Base-by-base conservation (phyloP, 2,113 vertebrate genomes). In the Crocuta crocuta region DNA sequence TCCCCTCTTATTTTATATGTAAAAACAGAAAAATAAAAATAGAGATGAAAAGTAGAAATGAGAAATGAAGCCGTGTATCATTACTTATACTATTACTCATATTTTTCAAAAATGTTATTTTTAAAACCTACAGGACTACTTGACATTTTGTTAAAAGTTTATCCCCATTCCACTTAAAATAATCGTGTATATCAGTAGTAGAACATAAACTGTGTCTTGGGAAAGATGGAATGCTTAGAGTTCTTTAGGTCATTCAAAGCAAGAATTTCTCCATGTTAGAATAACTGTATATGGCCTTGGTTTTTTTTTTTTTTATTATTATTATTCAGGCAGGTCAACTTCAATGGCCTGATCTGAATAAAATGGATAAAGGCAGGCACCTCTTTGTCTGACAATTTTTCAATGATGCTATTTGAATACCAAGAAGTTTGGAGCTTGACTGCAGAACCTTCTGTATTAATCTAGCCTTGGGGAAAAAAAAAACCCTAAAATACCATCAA, bases 401-500 rank as follows among this genome's bases (percentile, higher is more conserved):
- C 96, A 97, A 48, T 81, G 73, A 91, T 87, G 94, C 92, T 76
- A 79, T 96, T 94, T 94, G 96, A 96, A 97, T 97, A 96, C 91
- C 79, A 97, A 95, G 83, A 95, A 89, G 92, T 95, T 92, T 80
- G 66, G 85, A 53, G 39, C 68, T 94, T 6, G 15, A 96, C 86
- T 91, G 24, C 76, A 65, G 76, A 97, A 73, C 12, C 16, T 73
- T 92, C 84, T 84, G 94, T 86, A 97, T 98, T 97, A 98, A 98
- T 97, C 97, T 92, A 84, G 87, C 82, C 96, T 96, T 96, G 86
- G 74, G 48, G 39, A 39, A 86, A 53, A 48, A 48, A 97, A 96
- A 83, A 94, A 84, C 92, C 87, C n/a, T 87, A 86, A 98, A 98
- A 98, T 98, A 95, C 50, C 70, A 6, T n/a, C 92, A 95, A 98